Percentiles rank a stretch among this genome's conserved stretches.
Evolutionary conservation across 1,140 invertebrate species (phyloP).

Genomic region (Polyergus mexicanus): DNA sequence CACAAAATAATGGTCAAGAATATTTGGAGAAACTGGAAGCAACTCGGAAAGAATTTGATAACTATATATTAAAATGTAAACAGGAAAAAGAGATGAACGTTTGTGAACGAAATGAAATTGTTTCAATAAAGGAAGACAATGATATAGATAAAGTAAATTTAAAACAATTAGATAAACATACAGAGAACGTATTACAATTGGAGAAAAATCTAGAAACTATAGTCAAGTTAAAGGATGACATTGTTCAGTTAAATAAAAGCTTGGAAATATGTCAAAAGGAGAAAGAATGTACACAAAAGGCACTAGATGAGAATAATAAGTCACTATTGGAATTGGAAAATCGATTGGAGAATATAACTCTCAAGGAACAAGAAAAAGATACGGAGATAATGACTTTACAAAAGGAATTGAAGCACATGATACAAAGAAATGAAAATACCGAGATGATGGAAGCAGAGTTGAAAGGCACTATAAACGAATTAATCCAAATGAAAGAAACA

Average conservation of each 20-base stretch:
- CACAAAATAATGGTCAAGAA: slow-evolving; percentile 17
- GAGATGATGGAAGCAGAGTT: slow-evolving; percentile 76
- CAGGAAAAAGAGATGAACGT: slow-evolving; percentile 12
- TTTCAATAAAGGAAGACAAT: slow-evolving; percentile 47
- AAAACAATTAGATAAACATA: slow-evolving; percentile 43
- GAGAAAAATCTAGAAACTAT: slow-evolving; percentile 38
- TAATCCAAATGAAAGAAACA: slow-evolving; percentile 64
- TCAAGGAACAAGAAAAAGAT: slow-evolving; percentile 67
- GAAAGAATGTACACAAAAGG: slow-evolving; percentile 38
- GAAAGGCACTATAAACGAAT: slow-evolving; percentile 72
- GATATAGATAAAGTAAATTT: slow-evolving; percentile 5
- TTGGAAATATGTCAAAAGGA: slow-evolving; percentile 59
- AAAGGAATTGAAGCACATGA: slow-evolving; percentile 75
- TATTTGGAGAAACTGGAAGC: slow-evolving; percentile 46
- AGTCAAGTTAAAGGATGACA: slow-evolving; percentile 36
- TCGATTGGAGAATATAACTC: slow-evolving; percentile 14
- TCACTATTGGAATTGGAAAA: slow-evolving; percentile 36
- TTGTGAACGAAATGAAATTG: slow-evolving; percentile 9
- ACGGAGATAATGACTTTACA: slow-evolving; percentile 66
- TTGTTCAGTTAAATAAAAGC: slow-evolving; percentile 48
- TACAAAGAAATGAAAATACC: slow-evolving; percentile 57
- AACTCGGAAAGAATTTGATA: slow-evolving; percentile 38
- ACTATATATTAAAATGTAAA: slow-evolving; percentile 36
- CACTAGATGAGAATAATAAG: slow-evolving; percentile 54
- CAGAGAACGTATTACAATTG: slow-evolving; percentile 29